These are phyloP conservation scores for Spodoptera frugiperda DNA, from an alignment of 1,140 invertebrate genomes.

Conservation along the genomic window DNA sequence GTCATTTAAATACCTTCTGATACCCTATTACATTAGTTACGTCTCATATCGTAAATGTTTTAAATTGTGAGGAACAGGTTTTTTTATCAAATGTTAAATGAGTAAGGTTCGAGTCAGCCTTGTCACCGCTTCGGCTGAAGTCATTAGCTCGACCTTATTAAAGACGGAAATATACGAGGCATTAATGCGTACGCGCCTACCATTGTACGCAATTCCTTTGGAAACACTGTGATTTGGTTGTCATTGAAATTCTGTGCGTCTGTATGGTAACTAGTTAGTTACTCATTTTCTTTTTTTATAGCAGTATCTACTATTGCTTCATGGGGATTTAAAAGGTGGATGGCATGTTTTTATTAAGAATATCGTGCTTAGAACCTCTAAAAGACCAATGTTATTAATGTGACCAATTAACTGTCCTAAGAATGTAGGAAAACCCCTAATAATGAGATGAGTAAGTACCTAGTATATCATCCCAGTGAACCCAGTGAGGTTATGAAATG, in stretches of 20 bases:
- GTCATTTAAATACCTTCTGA: too few species aligned
- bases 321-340: too few species aligned
- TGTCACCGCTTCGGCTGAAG: background rate
- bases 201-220: background rate
- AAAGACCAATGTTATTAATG: too few species aligned
- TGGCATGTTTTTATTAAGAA: too few species aligned
- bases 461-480: too few species aligned
- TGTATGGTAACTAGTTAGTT: background rate
- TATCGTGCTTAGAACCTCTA: too few species aligned
- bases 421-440: too few species aligned
- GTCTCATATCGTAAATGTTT: background rate
- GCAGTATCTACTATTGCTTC: too few species aligned
- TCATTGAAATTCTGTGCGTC: background rate
- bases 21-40: background rate
- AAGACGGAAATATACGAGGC: background rate
- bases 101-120: background rate
- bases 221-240: constrained; percentile 4
- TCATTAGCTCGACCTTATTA: constrained; percentile 36
- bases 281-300: background rate
- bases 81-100: constrained; percentile 14
- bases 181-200: constrained; percentile 8
- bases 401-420: too few species aligned
- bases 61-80: constrained; percentile 8
- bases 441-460: too few species aligned
- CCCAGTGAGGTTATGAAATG: too few species aligned